These are phyloP conservation scores for Conchocele bisecta DNA, from an alignment of 2,888 invertebrate species.

Conservation along the genomic window DNA sequence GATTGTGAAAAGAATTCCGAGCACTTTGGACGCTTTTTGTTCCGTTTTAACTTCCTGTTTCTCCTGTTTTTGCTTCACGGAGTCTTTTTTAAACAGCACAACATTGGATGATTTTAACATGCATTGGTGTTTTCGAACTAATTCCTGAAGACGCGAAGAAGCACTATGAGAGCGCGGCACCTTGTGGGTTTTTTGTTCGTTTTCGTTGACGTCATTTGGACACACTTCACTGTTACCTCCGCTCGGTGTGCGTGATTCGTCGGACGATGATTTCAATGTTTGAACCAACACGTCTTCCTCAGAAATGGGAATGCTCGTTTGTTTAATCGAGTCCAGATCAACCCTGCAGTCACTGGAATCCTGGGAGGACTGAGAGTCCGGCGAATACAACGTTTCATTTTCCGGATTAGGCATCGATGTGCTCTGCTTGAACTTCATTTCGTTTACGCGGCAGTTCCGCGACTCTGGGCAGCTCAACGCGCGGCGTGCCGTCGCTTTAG, in stretches of 20 bases:
- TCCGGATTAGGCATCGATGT: conserved; percentile 15
- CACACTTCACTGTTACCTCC: not conserved
- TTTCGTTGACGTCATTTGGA: conserved; percentile 41
- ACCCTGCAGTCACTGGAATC: not conserved
- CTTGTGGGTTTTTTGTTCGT: conserved; percentile 9
- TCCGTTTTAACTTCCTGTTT: conserved; percentile 88
- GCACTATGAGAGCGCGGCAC: conserved; percentile 42
- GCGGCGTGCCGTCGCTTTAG: not conserved
- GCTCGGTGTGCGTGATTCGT: conserved; percentile 3
- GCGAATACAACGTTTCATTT: not conserved
- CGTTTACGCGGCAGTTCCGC: not conserved
- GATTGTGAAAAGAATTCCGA: conserved; percentile 81
- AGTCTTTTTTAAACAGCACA: conserved; percentile 70
- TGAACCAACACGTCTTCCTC: conserved; percentile 15
- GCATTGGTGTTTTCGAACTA: conserved; percentile 75
- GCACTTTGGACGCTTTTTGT: conserved; percentile 96
- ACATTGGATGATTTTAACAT: conserved; percentile 69
- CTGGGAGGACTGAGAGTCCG: not conserved
- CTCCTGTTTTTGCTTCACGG: conserved; percentile 55
- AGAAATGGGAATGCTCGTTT: not conserved
- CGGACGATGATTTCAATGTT: not conserved
- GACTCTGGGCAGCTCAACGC: not conserved
- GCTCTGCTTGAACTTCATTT: conserved; percentile 6
- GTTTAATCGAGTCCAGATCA: not conserved
- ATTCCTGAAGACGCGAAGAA: conserved; percentile 47